Base-by-base conservation (phyloP, 1,140 invertebrate species). In the Tribolium castaneum region DNA sequence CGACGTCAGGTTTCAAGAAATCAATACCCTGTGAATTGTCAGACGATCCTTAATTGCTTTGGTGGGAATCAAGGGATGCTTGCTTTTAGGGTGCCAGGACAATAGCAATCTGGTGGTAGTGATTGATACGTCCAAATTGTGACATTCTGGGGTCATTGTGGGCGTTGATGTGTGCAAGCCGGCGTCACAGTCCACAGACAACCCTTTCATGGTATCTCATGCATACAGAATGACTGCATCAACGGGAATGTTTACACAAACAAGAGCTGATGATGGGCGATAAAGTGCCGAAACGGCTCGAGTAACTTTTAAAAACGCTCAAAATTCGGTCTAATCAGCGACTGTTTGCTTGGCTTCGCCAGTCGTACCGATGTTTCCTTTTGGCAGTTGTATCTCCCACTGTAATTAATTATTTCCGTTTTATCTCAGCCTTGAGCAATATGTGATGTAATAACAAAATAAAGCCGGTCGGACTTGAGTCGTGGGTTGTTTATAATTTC, bases 351-450 rank as follows among this genome's bases (percentile, higher is more conserved):
- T 6, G 34, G n/a, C 13, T 62, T 62, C 35, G 7, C 56, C 56
- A 62, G 25, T 25, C 10, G 35, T 62, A 62, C 9, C 3, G 13
- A 34, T 12, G 59, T 14, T 12, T 66, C 34, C 25, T 66, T 66
- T 66, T 66, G 59, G 59, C 59, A 35, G 59, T 66, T 35, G 59
- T 35, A 66, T 66, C 30, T 35, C 9, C 25, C 6, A 62, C 14
- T 66, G 59, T 66, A 66, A 66, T 66, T 66, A 66, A 66, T 66
- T 66, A 66, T 66, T 66, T 66, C 59, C 59, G 59, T 66, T 66
- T 66, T 66, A 35, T 66, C 30, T 12, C 45, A 66, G 59, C 59
- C 59, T 66, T 66, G 59, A 30, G 30, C 22, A 34, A 25, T 22
- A 59, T 35, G 59, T 66, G 59, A 66, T 66, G 59, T 66, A 66